A percentile compares a stretch with the other conserved stretches of the same genome.
Evolutionary conservation across 2,888 invertebrate genomes (phyloP).

Genomic region (Synanthedon andrenaeformis): DNA sequence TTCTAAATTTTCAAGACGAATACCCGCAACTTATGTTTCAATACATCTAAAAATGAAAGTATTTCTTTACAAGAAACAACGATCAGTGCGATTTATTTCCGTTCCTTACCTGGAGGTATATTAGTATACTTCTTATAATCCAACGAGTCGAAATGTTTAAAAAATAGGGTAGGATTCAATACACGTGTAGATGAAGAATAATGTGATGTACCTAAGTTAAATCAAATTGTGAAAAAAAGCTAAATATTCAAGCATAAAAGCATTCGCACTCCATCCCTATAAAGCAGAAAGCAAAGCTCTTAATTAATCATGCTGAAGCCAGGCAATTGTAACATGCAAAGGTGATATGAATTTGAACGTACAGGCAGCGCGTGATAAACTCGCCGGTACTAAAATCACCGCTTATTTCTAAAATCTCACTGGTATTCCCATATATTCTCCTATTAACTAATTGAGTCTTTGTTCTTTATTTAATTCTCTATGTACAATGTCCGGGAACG

Average conservation of each 20-base stretch:
- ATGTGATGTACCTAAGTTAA: too few species aligned
- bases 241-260: conserved; percentile 1
- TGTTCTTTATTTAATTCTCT: conserved; percentile 58
- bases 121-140: too few species aligned
- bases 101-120: too few species aligned
- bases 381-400: conserved; percentile 66
- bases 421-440: conserved; percentile 60
- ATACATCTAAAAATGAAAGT: conserved; percentile 33
- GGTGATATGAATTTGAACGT: conserved; percentile 53
- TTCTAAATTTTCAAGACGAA: conserved; percentile 34
- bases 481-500: conserved; percentile 64
- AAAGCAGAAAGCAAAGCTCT: not conserved
- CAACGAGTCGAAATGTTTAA: too few species aligned
- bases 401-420: conserved; percentile 68
- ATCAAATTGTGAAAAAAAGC: not conserved
- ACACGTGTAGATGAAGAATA: too few species aligned
- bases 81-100: too few species aligned
- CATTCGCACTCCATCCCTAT: not conserved
- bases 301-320: not conserved
- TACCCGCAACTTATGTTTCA: conserved; percentile 39
- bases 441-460: conserved; percentile 68
- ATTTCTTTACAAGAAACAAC: not conserved
- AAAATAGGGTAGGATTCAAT: too few species aligned
- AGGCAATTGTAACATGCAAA: conserved; percentile 22
- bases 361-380: conserved; percentile 56